These are phyloP conservation scores for Cryptosula pallasiana DNA, from an alignment of 2,888 invertebrate species.

Conservation along the genomic window DNA sequence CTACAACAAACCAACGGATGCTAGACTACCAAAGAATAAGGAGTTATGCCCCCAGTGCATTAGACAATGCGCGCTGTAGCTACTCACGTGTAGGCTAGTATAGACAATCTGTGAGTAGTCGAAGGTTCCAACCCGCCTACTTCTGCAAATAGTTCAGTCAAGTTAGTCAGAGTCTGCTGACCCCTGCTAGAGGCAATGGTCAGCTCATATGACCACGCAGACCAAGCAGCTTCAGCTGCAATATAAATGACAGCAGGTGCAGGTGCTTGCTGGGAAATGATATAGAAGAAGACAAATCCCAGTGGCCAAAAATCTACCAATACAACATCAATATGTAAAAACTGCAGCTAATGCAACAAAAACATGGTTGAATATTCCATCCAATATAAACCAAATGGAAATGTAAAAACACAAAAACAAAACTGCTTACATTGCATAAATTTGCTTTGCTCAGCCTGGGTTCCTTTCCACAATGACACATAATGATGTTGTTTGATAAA, in stretches of 20 bases:
- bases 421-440: constrained; percentile 9
- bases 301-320: no score
- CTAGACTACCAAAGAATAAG: background rate
- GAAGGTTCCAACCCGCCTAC: background rate
- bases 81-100: constrained; percentile 9
- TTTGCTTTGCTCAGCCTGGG: background rate
- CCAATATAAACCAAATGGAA: no score
- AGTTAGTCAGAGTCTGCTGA: background rate
- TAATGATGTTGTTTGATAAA: background rate
- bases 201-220: constrained; percentile 1
- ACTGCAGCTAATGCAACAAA: no score
- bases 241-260: no score
- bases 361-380: no score
- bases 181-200: background rate
- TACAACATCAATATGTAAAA: no score
- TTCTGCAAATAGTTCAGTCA: background rate
- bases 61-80: background rate
- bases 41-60: background rate
- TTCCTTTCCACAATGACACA: background rate
- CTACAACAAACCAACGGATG: no score
- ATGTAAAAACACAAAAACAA: background rate
- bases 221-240: constrained; percentile 15
- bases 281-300: no score
- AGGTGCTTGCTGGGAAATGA: no score
- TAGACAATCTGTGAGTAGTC: background rate